Conservation (phyloP, 2,888 invertebrate species). For the Callinectes sapidus region DNA sequence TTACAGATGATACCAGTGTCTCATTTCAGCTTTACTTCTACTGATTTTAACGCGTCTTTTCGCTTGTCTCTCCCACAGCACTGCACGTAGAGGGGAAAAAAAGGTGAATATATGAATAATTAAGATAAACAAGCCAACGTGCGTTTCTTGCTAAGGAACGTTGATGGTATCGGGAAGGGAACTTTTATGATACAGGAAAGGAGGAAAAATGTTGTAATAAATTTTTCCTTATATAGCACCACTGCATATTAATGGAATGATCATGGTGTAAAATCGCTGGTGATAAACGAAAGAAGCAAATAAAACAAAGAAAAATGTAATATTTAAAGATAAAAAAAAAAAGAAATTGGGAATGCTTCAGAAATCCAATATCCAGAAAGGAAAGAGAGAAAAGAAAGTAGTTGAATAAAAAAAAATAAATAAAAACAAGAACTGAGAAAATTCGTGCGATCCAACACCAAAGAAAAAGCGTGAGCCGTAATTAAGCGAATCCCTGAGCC, state of each 20-base stretch:
- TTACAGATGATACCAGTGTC: not conserved
- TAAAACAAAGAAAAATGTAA: not conserved
- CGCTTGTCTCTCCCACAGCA: not conserved
- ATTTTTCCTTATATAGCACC: not conserved
- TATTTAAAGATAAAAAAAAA: not conserved
- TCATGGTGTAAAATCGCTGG: not conserved
- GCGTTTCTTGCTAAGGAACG: not conserved
- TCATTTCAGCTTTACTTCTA: not conserved
- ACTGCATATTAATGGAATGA: not conserved
- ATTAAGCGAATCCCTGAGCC: slow-evolving; percentile 44
- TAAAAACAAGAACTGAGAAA: not conserved
- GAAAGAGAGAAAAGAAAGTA: not conserved
- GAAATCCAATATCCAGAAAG: slow-evolving; percentile 8
- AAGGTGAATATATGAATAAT: not conserved
- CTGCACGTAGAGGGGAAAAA: not conserved
- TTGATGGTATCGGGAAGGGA: not conserved
- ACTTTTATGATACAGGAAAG: not conserved
- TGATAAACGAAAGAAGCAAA: not conserved
- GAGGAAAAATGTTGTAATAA: not conserved
- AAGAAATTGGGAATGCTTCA: not conserved
- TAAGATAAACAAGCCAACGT: not conserved
- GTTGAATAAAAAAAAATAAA: not conserved
- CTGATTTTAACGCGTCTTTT: not conserved
- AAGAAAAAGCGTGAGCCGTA: slow-evolving; percentile 42
- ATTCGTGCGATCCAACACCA: not conserved